Evolutionary conservation across 2,888 invertebrate genomes (phyloP).

Genomic region (Sphaerophoria taeniata): DNA sequence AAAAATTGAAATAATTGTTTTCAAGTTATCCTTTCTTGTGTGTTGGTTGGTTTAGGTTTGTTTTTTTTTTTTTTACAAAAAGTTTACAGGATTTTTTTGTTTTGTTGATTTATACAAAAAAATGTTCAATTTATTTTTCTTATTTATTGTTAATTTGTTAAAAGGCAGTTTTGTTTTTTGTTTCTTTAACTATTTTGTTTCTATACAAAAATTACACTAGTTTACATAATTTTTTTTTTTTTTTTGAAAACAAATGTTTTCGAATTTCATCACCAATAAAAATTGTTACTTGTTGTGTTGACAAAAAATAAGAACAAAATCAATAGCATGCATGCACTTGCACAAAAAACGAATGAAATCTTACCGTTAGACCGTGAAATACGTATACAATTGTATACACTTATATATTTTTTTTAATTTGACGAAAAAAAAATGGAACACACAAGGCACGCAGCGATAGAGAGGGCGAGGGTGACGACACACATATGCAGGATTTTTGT

Average conservation of each 20-base stretch:
- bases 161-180: slow-evolving; percentile 74
- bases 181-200: slow-evolving; percentile 53
- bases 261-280: slow-evolving; percentile 17
- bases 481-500: too few relatives aligned
- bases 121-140: slow-evolving; percentile 52
- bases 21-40: slow-evolving; percentile 15
- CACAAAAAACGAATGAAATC: slow-evolving; percentile 8
- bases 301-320: slow-evolving; percentile 26
- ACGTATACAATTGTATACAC: not conserved
- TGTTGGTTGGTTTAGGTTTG: too few relatives aligned
- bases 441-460: slow-evolving; percentile 40
- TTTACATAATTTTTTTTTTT: slow-evolving; percentile 62
- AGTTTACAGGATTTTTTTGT: slow-evolving; percentile 64
- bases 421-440: slow-evolving; percentile 44
- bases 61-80: slow-evolving; percentile 60
- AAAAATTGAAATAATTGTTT: slow-evolving; percentile 21
- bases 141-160: slow-evolving; percentile 71
- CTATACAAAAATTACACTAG: slow-evolving; percentile 73
- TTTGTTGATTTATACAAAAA: slow-evolving; percentile 73
- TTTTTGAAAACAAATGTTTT: slow-evolving; percentile 27
- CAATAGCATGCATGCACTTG: slow-evolving; percentile 65
- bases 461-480: slow-evolving; percentile 42
- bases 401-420: slow-evolving; percentile 15
- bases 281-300: slow-evolving; percentile 19
- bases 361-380: slow-evolving; percentile 20